These are phyloP conservation scores for Hepsetus odoe DNA, from an alignment of 2,113 vertebrate genomes.

Conservation along the genomic window DNA sequence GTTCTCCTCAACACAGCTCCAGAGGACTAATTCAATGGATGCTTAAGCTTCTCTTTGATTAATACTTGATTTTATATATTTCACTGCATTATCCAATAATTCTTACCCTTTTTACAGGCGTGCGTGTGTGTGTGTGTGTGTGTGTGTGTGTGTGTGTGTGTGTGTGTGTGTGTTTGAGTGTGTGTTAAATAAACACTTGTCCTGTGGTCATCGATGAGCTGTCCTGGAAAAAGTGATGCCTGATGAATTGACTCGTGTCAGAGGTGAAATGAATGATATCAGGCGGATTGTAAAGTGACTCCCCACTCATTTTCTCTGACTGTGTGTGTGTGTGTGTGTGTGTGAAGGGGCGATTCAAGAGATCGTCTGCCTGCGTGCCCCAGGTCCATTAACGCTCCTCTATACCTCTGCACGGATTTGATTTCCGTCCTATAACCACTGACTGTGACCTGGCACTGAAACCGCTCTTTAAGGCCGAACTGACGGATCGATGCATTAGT, in stretches of 20 bases:
- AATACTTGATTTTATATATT: constrained; percentile 67
- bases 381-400: constrained; percentile 54
- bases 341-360: constrained; percentile 22
- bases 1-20: too few relatives aligned
- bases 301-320: constrained; percentile 25
- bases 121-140: constrained; percentile 18
- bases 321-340: constrained; percentile 31
- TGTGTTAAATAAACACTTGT: constrained; percentile 47
- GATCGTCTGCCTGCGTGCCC: constrained; percentile 53
- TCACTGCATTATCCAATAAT: constrained; percentile 62
- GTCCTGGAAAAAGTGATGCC: constrained; percentile 65
- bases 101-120: constrained; percentile 38
- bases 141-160: constrained; percentile 22
- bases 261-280: constrained; percentile 61
- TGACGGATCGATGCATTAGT: constrained; percentile 42
- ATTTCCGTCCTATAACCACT: constrained; percentile 49
- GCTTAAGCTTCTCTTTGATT: constrained; percentile 65
- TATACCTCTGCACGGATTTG: constrained; percentile 41
- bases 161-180: too few relatives aligned
- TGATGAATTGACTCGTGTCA: constrained; percentile 65
- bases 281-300: constrained; percentile 58
- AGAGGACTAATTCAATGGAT: constrained; percentile 64
- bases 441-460: constrained; percentile 58
- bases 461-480: constrained; percentile 55
- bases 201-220: constrained; percentile 61